These are phyloP conservation scores for Acleris laterana DNA, from an alignment of 2,888 invertebrate genomes.

Conservation along the genomic window DNA sequence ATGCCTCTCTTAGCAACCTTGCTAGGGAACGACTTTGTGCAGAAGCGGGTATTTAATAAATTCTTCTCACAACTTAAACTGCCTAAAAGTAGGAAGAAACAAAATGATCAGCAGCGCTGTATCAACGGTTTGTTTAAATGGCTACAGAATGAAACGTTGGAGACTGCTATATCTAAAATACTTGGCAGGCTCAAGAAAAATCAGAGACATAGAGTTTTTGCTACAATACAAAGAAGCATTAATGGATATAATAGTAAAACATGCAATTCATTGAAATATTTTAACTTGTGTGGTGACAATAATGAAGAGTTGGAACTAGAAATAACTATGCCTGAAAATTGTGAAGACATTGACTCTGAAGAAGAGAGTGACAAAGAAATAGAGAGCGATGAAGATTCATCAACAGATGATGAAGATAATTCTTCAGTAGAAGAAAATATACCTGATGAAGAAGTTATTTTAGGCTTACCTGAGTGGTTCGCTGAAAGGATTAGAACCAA, in stretches of 20 bases:
- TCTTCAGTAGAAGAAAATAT: slow-evolving; percentile 43
- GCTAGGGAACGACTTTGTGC: slow-evolving; percentile 95
- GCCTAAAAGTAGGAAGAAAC: slow-evolving; percentile 79
- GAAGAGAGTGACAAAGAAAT: slow-evolving; percentile 42
- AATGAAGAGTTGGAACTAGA: slow-evolving; percentile 33
- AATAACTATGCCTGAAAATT: slow-evolving; percentile 43
- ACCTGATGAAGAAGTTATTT: slow-evolving; percentile 52
- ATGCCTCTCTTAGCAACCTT: slow-evolving; percentile 92
- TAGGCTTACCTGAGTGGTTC: slow-evolving; percentile 86
- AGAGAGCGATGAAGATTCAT: slow-evolving; percentile 39
- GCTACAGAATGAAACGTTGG: slow-evolving; percentile 88
- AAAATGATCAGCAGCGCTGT: slow-evolving; percentile 86
- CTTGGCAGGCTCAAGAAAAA: slow-evolving; percentile 85
- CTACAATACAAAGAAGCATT: slow-evolving; percentile 86
- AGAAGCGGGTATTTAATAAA: slow-evolving; percentile 86
- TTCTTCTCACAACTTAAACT: slow-evolving; percentile 88
- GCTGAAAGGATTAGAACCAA: slow-evolving; percentile 85
- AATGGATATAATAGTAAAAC: slow-evolving; percentile 86
- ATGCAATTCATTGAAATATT: slow-evolving; percentile 85
- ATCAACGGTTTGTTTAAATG: slow-evolving; percentile 90
- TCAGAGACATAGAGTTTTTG: slow-evolving; percentile 79
- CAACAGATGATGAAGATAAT: slow-evolving; percentile 40
- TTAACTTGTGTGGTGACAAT: slow-evolving; percentile 62
- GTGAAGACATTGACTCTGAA: slow-evolving; percentile 48
- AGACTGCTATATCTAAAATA: slow-evolving; percentile 88